A percentile compares a stretch with the other conserved stretches of the same genome.
phyloP scores from a whole-genome alignment of 2,888 invertebrate species.

The Pollenia amentaria region DNA sequence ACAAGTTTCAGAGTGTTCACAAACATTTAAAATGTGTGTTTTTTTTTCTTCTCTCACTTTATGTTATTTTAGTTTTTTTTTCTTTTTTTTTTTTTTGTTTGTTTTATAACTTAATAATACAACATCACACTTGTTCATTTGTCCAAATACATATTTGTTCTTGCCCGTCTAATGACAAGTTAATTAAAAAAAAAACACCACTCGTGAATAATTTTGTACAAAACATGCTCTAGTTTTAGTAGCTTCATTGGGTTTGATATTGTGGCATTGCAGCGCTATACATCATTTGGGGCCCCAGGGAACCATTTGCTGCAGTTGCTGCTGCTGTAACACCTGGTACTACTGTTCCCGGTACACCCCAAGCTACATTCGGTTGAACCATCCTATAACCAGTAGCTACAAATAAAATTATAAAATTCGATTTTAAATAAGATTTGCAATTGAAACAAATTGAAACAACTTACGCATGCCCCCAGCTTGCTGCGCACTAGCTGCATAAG shows the following conservation, averaged over 20 bases:
- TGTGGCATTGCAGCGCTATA: conserved; percentile 90
- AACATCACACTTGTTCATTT: conserved; percentile 72
- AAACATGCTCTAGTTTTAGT: conserved; percentile 71
- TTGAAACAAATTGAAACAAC: conserved; percentile 56
- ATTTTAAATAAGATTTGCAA: not conserved
- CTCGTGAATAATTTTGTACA: conserved; percentile 75
- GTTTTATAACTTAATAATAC: conserved; percentile 71
- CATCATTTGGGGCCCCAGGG: conserved; percentile 88
- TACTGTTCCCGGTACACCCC: conserved; percentile 86
- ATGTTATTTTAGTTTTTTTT: conserved; percentile 40
- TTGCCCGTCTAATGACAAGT: conserved; percentile 53
- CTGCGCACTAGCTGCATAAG: conserved; percentile 88
- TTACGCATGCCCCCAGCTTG: conserved; percentile 87
- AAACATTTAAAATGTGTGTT: conserved; percentile 60
- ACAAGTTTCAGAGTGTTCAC: conserved; percentile 68
- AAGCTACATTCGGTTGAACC: conserved; percentile 86
- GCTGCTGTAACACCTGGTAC: conserved; percentile 85
- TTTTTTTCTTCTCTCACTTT: conserved; percentile 55
- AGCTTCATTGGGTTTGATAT: conserved; percentile 93
- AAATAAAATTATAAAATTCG: conserved; percentile 37
- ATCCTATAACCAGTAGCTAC: conserved; percentile 86
- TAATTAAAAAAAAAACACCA: conserved; percentile 68
- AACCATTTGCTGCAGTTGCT: conserved; percentile 86
- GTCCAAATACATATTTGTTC: conserved; percentile 66
- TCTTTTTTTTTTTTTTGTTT: not conserved